Evolutionary conservation across 2,797 vertebrate species (phyloP), one percentile per base, ranked within the genome.

Genomic region (Ciconia nigra): DNA sequence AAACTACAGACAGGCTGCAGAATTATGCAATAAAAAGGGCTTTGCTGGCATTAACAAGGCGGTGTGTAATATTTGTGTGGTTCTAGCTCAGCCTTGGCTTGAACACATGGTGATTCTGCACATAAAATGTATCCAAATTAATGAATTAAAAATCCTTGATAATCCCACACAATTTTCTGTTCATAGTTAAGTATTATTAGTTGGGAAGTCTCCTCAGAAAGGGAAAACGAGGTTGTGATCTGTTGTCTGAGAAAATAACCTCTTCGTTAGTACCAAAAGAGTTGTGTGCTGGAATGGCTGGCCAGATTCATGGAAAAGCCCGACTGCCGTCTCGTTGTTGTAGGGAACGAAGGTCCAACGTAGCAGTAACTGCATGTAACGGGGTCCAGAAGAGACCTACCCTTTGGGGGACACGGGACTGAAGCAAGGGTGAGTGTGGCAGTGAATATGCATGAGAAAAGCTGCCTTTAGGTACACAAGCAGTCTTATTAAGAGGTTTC

Each of bases 1-100:
- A 98, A 98, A 93, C 91, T 96, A 96, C 93, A 96, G 97, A 96
- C 91, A 94, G 91, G 86, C 96, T 97, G 93, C 93, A 97, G 96
- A 90, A 84, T 97, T 96, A 96, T 98, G 96, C 93, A 97, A 95
- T 96, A 98, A 98, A 98, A 96, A 93, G 80, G 81, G 90, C 93
- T 98, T 98, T 98, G 86, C 95, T 96, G 95, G 93, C 83, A 69
- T 97, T 97, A 96, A 96, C 93, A 97, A 96, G 96, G 97, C 86
- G 10, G 91, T 86, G 82, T 97, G 93, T 93, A 97, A 92, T 97
- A 97, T 97, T 95, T 97, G 93, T 97, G 92, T 96, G 96, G 70
- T 96, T 96, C 96, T 89, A 97, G 91, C 93, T 93, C 87, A 91
- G 80, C 54, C 95, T 95, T 91, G 91, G 95, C 93, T 94, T 90